A percentile compares a stretch with the other conserved stretches of the same genome.
Evolutionary conservation across 1,140 invertebrate genomes (phyloP).

Genomic region (Oncopeltus fasciatus): DNA sequence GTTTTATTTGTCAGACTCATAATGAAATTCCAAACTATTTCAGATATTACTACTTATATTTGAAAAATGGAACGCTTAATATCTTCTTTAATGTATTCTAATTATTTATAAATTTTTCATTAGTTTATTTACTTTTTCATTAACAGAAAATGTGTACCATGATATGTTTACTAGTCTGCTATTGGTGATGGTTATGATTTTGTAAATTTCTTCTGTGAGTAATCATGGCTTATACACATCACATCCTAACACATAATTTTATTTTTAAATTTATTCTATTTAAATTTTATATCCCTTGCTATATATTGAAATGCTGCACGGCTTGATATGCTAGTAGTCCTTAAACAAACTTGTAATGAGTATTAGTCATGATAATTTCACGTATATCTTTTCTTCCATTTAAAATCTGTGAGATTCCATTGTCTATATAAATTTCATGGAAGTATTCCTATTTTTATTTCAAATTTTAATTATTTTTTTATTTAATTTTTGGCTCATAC

Average conservation of each 20-base stretch:
- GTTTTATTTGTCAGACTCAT: too few species aligned
- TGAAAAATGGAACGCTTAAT: too few species aligned
- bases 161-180: background rate
- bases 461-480: background rate
- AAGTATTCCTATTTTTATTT: too few species aligned
- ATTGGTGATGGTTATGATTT: slow-evolving; percentile 8
- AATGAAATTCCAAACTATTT: too few species aligned
- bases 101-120: too few species aligned
- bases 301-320: slow-evolving; percentile 1
- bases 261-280: background rate
- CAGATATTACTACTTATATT: too few species aligned
- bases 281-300: background rate
- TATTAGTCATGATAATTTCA: slow-evolving; percentile 10
- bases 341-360: background rate
- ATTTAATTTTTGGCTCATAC: background rate
- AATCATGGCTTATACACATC: slow-evolving; percentile 10
- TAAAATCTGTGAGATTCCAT: slow-evolving; percentile 12
- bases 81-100: too few species aligned
- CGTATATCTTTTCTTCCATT: background rate
- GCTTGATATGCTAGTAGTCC: background rate
- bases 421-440: too few species aligned
- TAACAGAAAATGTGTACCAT: slow-evolving; percentile 5
- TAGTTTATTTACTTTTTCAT: slow-evolving; percentile 1
- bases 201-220: slow-evolving; percentile 6
- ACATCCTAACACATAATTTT: background rate